phyloP scores from a whole-genome alignment of 1,140 invertebrate species.

The Andricus grossulariae region DNA sequence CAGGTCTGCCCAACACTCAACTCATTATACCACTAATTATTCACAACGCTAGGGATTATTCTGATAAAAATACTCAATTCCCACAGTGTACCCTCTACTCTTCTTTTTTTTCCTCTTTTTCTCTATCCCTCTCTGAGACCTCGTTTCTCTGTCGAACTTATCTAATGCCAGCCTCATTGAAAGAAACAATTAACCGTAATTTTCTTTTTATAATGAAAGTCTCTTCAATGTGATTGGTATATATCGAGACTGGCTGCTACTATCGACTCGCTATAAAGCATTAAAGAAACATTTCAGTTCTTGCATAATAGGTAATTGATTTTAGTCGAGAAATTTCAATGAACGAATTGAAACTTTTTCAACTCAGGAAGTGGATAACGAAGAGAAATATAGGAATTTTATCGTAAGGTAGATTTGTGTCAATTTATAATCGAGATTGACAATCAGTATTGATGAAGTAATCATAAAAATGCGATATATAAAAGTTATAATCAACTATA shows the following conservation, averaged over 20 bases:
- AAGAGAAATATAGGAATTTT: conserved; percentile 11
- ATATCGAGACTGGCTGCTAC: background rate
- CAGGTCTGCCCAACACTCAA: conserved; percentile 73
- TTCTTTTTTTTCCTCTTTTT: conserved; percentile 45
- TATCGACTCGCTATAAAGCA: background rate
- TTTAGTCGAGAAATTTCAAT: conserved; percentile 17
- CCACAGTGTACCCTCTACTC: conserved; percentile 50
- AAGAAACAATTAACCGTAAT: conserved; percentile 51
- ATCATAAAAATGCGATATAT: background rate
- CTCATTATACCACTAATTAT: conserved; percentile 77
- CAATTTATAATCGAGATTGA: background rate
- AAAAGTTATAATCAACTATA: background rate
- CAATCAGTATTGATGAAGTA: background rate
- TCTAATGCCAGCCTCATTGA: conserved; percentile 38
- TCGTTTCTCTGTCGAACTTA: conserved; percentile 28
- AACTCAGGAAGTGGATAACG: background rate
- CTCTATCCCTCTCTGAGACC: conserved; percentile 46
- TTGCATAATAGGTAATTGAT: conserved; percentile 17
- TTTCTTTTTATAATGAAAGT: conserved; percentile 46
- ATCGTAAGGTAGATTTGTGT: background rate
- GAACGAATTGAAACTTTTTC: background rate
- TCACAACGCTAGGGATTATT: conserved; percentile 70
- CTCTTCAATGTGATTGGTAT: conserved; percentile 15
- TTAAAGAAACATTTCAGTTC: background rate
- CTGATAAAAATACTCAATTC: conserved; percentile 67